Percentiles rank a stretch among this genome's conserved stretches.
Evolutionary conservation across 2,113 vertebrate genomes (phyloP).

Genomic region (Xiphophorus maculatus): DNA sequence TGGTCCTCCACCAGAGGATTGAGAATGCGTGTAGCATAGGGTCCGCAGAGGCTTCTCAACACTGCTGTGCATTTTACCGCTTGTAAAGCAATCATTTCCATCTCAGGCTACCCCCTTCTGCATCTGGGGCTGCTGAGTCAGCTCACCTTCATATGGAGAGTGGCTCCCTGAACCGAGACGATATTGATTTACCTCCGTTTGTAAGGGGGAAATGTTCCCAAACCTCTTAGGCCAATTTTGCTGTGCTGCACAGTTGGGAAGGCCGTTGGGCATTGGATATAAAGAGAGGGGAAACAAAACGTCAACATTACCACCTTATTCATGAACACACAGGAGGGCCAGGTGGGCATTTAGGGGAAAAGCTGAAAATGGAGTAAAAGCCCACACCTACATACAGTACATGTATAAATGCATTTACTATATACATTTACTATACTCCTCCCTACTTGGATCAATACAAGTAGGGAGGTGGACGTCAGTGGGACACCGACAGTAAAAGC

Average conservation of each 20-base stretch:
- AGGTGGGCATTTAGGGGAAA: background rate
- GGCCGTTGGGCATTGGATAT: conserved; percentile 31
- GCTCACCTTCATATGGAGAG: conserved; percentile 72
- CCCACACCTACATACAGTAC: background rate
- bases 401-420: background rate
- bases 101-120: conserved; percentile 26
- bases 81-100: conserved; percentile 78
- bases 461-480: background rate
- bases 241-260: conserved; percentile 42
- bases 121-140: conserved; percentile 71
- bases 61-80: conserved; percentile 59
- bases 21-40: conserved; percentile 43
- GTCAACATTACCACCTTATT: conserved; percentile 23
- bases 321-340: background rate
- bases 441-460: background rate
- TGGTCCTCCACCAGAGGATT: conserved; percentile 35
- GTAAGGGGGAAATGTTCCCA: conserved; percentile 75
- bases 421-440: too few species aligned
- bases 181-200: conserved; percentile 79
- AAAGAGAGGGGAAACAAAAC: background rate
- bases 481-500: background rate
- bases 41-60: conserved; percentile 65
- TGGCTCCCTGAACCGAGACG: conserved; percentile 70
- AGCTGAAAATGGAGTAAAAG: background rate
- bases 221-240: conserved; percentile 71